A percentile compares a stretch with the other conserved stretches of the same genome.
Evolutionary conservation across 2,888 invertebrate species (phyloP).

Genomic region (Athetis lepigone): DNA sequence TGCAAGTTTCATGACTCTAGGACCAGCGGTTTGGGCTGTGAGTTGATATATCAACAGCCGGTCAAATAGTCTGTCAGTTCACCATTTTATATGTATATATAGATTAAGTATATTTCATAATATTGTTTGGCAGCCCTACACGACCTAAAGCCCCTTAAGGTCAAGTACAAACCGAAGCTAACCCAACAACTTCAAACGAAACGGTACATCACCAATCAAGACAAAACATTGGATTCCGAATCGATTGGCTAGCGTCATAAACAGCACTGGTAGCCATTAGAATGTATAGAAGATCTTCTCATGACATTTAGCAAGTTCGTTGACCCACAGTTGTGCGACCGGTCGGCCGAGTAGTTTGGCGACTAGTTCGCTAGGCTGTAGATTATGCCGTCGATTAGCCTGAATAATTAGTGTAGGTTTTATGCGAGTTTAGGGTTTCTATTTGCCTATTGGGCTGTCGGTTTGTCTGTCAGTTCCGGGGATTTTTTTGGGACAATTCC

Average conservation of each 20-base stretch:
- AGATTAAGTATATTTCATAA: no score
- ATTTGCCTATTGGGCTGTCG: no score
- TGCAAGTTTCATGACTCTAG: no score
- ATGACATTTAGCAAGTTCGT: constrained; percentile 69
- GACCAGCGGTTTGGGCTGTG: no score
- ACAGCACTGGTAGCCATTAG: constrained; percentile 44
- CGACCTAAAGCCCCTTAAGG: no score
- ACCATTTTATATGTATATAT: no score
- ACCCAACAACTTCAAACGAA: constrained; percentile 13
- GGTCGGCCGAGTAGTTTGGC: constrained; percentile 41
- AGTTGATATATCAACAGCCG: no score
- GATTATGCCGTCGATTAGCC: constrained; percentile 35
- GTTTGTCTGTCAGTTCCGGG: no score
- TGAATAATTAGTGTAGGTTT: constrained; percentile 28
- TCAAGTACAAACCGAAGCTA: constrained; percentile 15
- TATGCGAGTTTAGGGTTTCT: no score
- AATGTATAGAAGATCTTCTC: constrained; percentile 59
- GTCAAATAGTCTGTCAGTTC: no score
- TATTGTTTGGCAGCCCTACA: no score
- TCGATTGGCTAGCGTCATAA: constrained; percentile 54
- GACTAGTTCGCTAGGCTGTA: constrained; percentile 36
- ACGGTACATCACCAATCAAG: constrained; percentile 50
- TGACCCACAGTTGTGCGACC: constrained; percentile 52
- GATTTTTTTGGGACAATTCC: no score
- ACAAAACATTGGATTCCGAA: constrained; percentile 37